These are phyloP conservation scores for Pyrocoelia pectoralis DNA, from an alignment of 2,888 invertebrate genomes.

Conservation along the genomic window DNA sequence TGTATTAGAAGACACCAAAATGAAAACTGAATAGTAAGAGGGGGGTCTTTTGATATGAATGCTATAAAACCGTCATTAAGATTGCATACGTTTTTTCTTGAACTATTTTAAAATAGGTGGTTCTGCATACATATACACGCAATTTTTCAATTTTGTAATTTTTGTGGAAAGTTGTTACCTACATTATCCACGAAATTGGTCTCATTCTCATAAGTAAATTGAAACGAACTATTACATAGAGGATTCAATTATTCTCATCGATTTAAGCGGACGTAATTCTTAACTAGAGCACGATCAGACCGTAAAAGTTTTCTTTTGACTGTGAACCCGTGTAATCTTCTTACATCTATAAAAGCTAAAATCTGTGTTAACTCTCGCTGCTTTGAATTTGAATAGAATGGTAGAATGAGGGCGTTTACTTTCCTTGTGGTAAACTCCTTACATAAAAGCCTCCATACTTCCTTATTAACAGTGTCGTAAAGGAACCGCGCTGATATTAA, in stretches of 20 bases:
- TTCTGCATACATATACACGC: too few species aligned
- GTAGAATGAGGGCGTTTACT: conserved; percentile 2
- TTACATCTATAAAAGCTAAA: conserved; percentile 3
- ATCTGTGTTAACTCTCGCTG: conserved; percentile 11
- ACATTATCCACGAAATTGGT: too few species aligned
- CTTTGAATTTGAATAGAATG: conserved; percentile 17
- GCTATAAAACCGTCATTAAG: too few species aligned
- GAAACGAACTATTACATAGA: too few species aligned
- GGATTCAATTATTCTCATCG: conserved; percentile 1
- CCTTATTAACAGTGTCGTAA: conserved; percentile 2
- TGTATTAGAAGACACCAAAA: too few species aligned
- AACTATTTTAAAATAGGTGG: too few species aligned
- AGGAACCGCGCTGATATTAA: not conserved
- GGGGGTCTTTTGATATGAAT: too few species aligned
- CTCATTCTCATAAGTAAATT: too few species aligned
- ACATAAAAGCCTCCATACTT: conserved; percentile 10
- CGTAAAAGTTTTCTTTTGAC: conserved; percentile 16
- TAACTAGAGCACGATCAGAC: conserved; percentile 3
- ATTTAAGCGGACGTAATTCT: conserved; percentile 11
- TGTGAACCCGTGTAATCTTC: conserved; percentile 17
- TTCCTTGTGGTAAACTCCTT: conserved; percentile 7
- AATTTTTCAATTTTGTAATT: too few species aligned
- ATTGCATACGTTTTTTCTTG: too few species aligned
- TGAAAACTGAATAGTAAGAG: too few species aligned
- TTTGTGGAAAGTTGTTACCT: too few species aligned